Evolutionary conservation across 2,888 invertebrate genomes (phyloP), one percentile per base, ranked within the genome.

Genomic region (Cyclophora punctaria): DNA sequence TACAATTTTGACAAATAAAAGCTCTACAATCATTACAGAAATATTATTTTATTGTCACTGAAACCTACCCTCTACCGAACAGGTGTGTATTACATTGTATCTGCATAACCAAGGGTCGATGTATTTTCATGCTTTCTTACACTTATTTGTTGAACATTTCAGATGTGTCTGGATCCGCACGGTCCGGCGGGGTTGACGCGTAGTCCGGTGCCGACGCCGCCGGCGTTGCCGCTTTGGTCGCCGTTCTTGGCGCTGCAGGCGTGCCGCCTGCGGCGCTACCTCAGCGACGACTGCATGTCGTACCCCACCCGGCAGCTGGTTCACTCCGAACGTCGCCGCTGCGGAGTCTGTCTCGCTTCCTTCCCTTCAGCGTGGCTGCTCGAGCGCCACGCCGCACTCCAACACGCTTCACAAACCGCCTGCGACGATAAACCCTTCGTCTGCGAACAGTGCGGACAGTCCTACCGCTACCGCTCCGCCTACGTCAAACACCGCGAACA

Each of bases 401-500:
- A 96, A 72, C 96, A 96, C 79, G 93, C 95, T 52, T 94, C 73
- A 64, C 91, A 71, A 70, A 76, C 79, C 80, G 89, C 69, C 35
- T 90, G 90, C 71, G 93, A 95, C 71, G 96, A 96, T 77, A 96
- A 96, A 71, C 96, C 96, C 7, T 96, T 96, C 82, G 95, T 96
- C 44, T 96, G 96, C 83, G 96, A 96, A 70, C 96, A 96, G 75
- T 96, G 96, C 78, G 96, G 96, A 3, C 96, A 96, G 72, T 95
- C 95, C 69, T 96, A 96, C 84, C 92, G 94, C 62, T 96, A 96
- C 78, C 91, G 96, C 53, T 96, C 96, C 43, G 96, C 96, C 41
- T 88, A 88, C 59, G 87, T 88, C 46, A 88, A 88, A 72, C 96
- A 96, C 74, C 92, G 96, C 48, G 96, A 96, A 75, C 96, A 96